Percentiles rank a stretch among this genome's conserved stretches.
Conservation (phyloP, 2,888 invertebrate genomes). For the Acleris sparsana region DNA sequence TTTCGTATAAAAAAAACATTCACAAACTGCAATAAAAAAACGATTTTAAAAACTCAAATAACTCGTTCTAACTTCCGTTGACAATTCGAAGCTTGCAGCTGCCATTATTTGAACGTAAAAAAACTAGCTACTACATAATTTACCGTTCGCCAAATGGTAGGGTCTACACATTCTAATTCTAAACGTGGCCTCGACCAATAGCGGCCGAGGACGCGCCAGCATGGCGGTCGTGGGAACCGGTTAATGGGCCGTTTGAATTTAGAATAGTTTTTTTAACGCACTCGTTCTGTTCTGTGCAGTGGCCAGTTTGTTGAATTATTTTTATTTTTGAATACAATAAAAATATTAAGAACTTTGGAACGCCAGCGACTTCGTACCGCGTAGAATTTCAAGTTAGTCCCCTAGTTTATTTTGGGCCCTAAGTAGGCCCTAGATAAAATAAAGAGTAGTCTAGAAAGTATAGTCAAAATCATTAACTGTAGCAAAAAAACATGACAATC, state of each 20-base stretch:
- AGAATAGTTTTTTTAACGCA: conserved; percentile 80
- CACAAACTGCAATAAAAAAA: background rate
- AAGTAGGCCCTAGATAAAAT: too few relatives aligned
- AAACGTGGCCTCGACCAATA: conserved; percentile 81
- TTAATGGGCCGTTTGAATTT: conserved; percentile 82
- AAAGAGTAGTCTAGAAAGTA: too few relatives aligned
- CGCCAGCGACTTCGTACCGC: too few relatives aligned
- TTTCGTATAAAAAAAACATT: too few relatives aligned
- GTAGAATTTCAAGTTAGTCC: too few relatives aligned
- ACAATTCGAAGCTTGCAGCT: conserved; percentile 64
- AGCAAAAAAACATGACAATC: too few relatives aligned
- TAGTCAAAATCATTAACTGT: too few relatives aligned
- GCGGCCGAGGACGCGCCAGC: conserved; percentile 79
- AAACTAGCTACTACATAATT: conserved; percentile 75
- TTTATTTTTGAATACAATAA: conserved; percentile 41
- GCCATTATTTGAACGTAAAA: conserved; percentile 71
- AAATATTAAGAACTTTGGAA: conserved; percentile 43
- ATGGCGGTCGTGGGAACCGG: conserved; percentile 83
- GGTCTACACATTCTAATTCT: conserved; percentile 83
- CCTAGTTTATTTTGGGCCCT: too few relatives aligned
- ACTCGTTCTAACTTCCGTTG: conserved; percentile 47
- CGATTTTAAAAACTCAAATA: background rate
- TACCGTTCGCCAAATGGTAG: conserved; percentile 82
- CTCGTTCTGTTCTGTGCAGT: conserved; percentile 58
- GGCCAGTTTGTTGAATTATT: conserved; percentile 69